Evolutionary conservation across 2,888 invertebrate species (phyloP).

Genomic region (Heliconius ismenius): DNA sequence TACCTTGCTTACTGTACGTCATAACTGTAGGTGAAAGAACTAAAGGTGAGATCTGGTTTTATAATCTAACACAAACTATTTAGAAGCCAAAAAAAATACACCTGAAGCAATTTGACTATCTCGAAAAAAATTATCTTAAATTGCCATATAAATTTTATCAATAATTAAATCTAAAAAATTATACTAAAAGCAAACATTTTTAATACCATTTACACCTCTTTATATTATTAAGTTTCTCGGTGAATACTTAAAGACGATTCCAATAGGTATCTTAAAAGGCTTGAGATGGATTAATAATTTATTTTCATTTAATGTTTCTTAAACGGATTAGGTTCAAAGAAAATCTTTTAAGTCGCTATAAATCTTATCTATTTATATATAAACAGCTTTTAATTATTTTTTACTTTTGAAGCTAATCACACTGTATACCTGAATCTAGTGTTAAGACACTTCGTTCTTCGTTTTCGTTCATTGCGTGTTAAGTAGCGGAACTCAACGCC

Average conservation of each 20-base stretch:
- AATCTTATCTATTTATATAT: conserved; percentile 4
- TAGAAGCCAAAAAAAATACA: neutral
- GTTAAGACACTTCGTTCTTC: too few species aligned
- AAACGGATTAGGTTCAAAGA: conserved; percentile 1
- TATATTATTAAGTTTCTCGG: neutral
- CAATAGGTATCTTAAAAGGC: neutral
- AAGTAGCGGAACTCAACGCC: too few species aligned
- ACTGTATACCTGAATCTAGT: too few species aligned
- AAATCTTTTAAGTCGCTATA: neutral
- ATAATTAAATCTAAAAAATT: neutral
- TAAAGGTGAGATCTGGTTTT: neutral
- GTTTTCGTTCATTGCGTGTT: too few species aligned
- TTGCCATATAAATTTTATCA: neutral
- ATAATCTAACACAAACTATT: neutral
- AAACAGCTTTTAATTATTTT: neutral
- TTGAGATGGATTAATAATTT: neutral
- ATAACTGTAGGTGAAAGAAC: too few species aligned
- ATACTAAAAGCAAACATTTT: neutral
- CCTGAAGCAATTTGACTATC: neutral
- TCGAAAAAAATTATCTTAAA: neutral
- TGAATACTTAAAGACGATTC: neutral
- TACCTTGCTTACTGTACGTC: too few species aligned
- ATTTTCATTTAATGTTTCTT: neutral
- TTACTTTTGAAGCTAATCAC: too few species aligned
- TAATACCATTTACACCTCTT: neutral